Percentiles rank a stretch among this genome's conserved stretches.
phyloP scores from a whole-genome alignment of 2,113 vertebrate species.

The Dasyprocta punctata region DNA sequence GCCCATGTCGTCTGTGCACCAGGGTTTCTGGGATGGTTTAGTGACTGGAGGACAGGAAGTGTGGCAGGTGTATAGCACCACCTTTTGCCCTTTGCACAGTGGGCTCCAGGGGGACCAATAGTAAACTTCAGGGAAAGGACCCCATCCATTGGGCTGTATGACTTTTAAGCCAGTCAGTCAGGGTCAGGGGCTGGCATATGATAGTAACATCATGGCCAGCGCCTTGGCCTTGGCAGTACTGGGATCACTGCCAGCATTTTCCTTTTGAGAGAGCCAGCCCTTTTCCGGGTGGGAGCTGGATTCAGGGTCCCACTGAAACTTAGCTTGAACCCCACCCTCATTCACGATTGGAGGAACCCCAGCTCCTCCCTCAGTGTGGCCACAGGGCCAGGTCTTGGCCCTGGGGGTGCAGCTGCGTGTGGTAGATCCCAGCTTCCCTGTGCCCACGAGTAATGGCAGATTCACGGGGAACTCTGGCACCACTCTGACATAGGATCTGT shows the following conservation, averaged over 20 bases:
- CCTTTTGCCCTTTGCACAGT: not conserved
- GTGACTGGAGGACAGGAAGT: not conserved
- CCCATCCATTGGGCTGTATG: not conserved
- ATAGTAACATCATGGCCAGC: not conserved
- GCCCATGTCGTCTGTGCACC: not conserved
- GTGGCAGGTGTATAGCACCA: not conserved
- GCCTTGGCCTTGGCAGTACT: not conserved
- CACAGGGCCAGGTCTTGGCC: accelerated
- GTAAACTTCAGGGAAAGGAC: not conserved
- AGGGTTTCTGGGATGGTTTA: not conserved
- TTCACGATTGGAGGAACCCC: not conserved
- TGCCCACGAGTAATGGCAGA: not conserved
- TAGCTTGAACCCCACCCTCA: not conserved
- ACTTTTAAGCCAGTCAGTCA: not conserved
- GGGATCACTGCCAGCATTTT: no score
- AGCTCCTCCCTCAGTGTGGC: not conserved
- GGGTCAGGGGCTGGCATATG: not conserved
- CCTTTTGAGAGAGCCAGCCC: not conserved
- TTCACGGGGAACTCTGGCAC: accelerated
- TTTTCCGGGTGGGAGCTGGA: not conserved
- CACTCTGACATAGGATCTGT: not conserved
- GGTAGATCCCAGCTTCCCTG: not conserved
- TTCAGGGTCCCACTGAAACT: not conserved
- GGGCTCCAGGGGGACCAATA: not conserved
- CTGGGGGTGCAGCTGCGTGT: no score